These are phyloP conservation scores for Acleris cristana DNA, from an alignment of 2,888 invertebrate genomes.

Conservation along the genomic window DNA sequence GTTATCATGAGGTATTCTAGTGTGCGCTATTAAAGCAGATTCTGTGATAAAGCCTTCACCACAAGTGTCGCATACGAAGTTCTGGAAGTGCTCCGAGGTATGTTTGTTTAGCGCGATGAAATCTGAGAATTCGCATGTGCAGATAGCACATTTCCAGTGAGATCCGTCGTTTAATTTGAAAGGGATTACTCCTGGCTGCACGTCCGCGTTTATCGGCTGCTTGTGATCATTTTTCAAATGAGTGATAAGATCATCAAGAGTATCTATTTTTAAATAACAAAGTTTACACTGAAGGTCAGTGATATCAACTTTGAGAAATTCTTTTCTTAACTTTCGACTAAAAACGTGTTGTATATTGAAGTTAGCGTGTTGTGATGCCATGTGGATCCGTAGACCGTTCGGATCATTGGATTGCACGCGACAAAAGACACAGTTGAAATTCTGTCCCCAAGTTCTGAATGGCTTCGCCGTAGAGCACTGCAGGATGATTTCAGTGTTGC, in stretches of 20 bases:
- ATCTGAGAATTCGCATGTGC: conserved; percentile 70
- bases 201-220: conserved; percentile 72
- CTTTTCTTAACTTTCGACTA: conserved; percentile 71
- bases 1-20: conserved; percentile 72
- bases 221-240: conserved; percentile 77
- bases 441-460: conserved; percentile 77
- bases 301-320: conserved; percentile 74
- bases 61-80: conserved; percentile 77
- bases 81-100: conserved; percentile 73
- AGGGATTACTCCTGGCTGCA: conserved; percentile 74
- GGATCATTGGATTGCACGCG: conserved; percentile 76
- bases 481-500: conserved; percentile 74
- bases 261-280: conserved; percentile 69
- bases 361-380: conserved; percentile 72
- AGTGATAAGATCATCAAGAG: conserved; percentile 64
- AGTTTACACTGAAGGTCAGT: conserved; percentile 76
- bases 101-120: conserved; percentile 73
- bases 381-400: conserved; percentile 70
- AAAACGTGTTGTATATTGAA: conserved; percentile 73
- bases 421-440: conserved; percentile 76
- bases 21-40: conserved; percentile 68
- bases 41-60: conserved; percentile 78
- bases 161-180: conserved; percentile 74
- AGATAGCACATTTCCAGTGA: conserved; percentile 74
- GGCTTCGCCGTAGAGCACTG: conserved; percentile 77